Percentiles rank a stretch among this genome's conserved stretches.
Conservation (phyloP, 2,797 vertebrate genomes). For the Anas georgica region DNA sequence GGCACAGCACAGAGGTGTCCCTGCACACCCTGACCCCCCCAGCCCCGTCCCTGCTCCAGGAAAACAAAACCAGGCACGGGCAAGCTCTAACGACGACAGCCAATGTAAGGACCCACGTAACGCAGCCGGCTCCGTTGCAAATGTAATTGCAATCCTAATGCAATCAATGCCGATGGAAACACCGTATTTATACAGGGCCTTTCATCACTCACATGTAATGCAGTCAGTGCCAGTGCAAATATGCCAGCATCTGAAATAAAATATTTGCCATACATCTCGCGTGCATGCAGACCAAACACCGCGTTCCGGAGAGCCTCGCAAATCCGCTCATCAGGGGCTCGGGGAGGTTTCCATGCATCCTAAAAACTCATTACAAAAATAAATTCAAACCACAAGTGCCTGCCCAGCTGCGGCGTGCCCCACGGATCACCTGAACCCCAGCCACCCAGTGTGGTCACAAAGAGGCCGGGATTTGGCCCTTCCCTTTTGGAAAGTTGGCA, state of each 20-base stretch:
- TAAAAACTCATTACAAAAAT: background rate
- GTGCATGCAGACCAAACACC: conserved; percentile 58
- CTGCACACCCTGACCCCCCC: background rate
- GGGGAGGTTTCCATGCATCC: background rate
- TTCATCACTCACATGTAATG: conserved; percentile 69
- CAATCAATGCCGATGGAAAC: conserved; percentile 62
- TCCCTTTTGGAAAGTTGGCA: background rate
- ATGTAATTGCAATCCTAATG: conserved; percentile 50
- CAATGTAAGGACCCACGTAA: background rate
- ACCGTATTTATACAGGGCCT: conserved; percentile 70
- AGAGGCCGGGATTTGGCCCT: background rate
- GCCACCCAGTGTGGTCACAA: background rate
- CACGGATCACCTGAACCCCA: background rate
- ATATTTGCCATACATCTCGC: conserved; percentile 63
- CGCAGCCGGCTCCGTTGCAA: conserved; percentile 37
- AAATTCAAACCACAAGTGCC: background rate
- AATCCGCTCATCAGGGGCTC: background rate
- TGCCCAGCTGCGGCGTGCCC: background rate
- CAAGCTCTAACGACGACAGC: background rate
- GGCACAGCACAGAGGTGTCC: background rate
- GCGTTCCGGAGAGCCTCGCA: background rate
- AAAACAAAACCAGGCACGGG: background rate
- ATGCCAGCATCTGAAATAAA: conserved; percentile 67
- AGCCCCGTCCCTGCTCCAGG: background rate
- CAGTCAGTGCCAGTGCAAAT: conserved; percentile 68